phyloP scores from a whole-genome alignment of 2,888 invertebrate genomes.

The Kryphioiulus occultus region DNA sequence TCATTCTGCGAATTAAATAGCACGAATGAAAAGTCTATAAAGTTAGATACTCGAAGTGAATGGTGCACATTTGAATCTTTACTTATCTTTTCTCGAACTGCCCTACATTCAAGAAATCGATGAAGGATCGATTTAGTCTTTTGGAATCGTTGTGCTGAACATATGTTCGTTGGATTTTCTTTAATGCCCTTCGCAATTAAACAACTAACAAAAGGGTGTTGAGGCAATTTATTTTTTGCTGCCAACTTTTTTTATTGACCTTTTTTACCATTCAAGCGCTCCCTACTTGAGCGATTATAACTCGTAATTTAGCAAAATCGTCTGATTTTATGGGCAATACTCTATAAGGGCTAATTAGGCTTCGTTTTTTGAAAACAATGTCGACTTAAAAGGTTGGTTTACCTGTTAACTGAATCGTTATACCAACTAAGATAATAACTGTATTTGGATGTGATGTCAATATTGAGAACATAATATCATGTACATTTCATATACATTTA shows the following conservation, averaged over 20 bases:
- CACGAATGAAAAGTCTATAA: background rate
- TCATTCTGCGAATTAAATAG: too few species aligned
- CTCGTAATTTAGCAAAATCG: too few species aligned
- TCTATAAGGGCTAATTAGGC: too few species aligned
- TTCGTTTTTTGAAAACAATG: too few species aligned
- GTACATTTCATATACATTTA: too few species aligned
- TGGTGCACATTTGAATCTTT: background rate
- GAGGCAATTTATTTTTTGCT: background rate
- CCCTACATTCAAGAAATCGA: constrained; percentile 35
- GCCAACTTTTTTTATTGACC: constrained; percentile 19
- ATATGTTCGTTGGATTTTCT: constrained; percentile 1
- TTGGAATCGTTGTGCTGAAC: constrained; percentile 17
- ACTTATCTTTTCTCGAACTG: background rate
- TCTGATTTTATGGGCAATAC: too few species aligned
- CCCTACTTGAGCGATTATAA: background rate
- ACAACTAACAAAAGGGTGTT: constrained; percentile 29
- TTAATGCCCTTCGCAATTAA: constrained; percentile 17
- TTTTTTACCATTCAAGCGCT: background rate
- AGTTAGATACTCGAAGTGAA: background rate
- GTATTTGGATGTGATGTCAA: too few species aligned
- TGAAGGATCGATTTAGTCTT: constrained; percentile 3
- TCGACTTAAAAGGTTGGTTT: too few species aligned
- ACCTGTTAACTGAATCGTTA: too few species aligned
- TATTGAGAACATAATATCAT: too few species aligned
- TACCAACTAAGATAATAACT: too few species aligned